phyloP scores from a whole-genome alignment of 2,797 vertebrate genomes.

The Octomys mimax region DNA sequence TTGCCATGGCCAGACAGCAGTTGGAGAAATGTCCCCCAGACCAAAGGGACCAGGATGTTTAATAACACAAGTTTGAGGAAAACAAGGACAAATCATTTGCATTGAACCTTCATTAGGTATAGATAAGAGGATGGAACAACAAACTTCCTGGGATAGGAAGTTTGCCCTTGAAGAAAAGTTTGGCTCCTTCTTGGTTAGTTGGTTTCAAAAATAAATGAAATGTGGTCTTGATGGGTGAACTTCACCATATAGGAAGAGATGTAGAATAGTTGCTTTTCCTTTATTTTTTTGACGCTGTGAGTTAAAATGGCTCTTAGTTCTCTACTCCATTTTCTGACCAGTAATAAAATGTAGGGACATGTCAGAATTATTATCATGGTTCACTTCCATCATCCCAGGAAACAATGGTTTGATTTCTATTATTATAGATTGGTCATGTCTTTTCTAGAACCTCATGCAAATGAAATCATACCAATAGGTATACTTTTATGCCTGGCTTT shows the following conservation, averaged over 20 bases:
- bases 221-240: background rate
- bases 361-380: background rate
- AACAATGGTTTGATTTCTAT: background rate
- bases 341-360: background rate
- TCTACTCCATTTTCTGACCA: background rate
- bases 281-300: background rate
- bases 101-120: background rate
- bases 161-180: background rate
- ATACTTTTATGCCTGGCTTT: background rate
- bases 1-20: background rate
- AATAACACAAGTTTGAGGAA: background rate
- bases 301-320: background rate
- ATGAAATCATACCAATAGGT: background rate
- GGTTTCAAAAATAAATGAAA: background rate
- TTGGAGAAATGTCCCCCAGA: background rate
- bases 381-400: background rate
- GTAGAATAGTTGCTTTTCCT: background rate
- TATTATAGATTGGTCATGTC: background rate
- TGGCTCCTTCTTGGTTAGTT: background rate
- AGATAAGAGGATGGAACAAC: background rate
- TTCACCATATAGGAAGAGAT: background rate
- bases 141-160: background rate
- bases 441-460: background rate
- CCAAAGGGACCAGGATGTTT: background rate
- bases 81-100: background rate